Conservation (phyloP, 2,888 invertebrate genomes). For the Antheraea assamensis region DNA sequence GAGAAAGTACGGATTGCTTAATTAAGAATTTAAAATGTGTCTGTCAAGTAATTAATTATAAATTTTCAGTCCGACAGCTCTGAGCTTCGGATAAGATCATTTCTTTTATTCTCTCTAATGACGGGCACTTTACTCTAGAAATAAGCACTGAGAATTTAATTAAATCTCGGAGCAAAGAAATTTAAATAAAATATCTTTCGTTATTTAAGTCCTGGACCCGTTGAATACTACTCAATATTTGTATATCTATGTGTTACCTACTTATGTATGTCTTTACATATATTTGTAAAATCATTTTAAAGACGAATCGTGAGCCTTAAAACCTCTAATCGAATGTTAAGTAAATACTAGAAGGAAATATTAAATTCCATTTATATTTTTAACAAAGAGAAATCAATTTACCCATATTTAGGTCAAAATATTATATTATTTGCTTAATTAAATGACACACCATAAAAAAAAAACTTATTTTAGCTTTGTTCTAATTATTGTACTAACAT, state of each 20-base stretch:
- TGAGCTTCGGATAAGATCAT: slow-evolving; percentile 53
- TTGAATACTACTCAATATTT: not conserved
- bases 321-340: not conserved
- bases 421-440: not conserved
- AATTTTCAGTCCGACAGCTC: slow-evolving; percentile 64
- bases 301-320: not conserved
- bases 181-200: slow-evolving; percentile 28
- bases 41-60: slow-evolving; percentile 79
- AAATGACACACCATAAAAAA: not conserved
- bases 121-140: slow-evolving; percentile 42
- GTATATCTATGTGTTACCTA: not conserved
- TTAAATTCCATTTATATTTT: not conserved
- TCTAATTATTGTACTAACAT: not conserved
- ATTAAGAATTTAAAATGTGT: slow-evolving; percentile 82
- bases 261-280: not conserved
- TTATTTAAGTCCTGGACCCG: slow-evolving; percentile 1
- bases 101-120: slow-evolving; percentile 47
- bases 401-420: not conserved
- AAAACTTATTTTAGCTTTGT: not conserved
- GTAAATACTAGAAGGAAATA: not conserved
- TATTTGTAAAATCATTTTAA: not conserved
- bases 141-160: slow-evolving; percentile 64
- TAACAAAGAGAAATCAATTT: not conserved
- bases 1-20: slow-evolving; percentile 82
- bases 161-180: slow-evolving; percentile 36